phyloP scores from a whole-genome alignment of 1,140 invertebrate species.

The Nebria ingens region DNA sequence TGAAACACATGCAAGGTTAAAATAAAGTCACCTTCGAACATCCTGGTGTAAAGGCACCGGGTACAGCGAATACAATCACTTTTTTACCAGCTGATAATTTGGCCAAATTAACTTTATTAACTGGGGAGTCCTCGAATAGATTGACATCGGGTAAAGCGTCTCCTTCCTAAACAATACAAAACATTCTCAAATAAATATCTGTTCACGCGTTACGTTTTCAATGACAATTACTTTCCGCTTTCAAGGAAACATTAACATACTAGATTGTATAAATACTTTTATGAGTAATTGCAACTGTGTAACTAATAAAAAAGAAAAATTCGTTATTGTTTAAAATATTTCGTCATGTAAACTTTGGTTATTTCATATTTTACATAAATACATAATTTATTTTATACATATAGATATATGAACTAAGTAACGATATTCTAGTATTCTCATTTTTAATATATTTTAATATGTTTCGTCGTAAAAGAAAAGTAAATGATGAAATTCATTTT shows the following conservation, averaged over 20 bases:
- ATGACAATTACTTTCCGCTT: not conserved
- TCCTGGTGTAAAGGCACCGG: conserved; percentile 91
- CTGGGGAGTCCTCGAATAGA: conserved; percentile 74
- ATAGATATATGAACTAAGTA: no score
- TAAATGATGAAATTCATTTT: no score
- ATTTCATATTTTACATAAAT: not conserved
- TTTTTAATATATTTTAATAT: no score
- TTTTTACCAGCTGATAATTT: conserved; percentile 70
- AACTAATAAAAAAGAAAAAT: no score
- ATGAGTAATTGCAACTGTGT: conserved; percentile 8
- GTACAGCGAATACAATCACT: conserved; percentile 81
- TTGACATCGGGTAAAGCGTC: conserved; percentile 70
- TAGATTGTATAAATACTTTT: not conserved
- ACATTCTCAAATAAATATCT: not conserved
- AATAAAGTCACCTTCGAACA: conserved; percentile 83
- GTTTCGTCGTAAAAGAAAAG: no score
- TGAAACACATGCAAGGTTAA: no score
- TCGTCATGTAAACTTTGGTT: not conserved
- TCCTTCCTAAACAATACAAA: conserved; percentile 55
- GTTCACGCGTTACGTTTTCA: not conserved
- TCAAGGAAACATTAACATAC: not conserved
- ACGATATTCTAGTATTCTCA: no score
- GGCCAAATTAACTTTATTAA: conserved; percentile 71
- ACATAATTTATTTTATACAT: no score
- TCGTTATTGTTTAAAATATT: no score